Percentiles rank a stretch among this genome's conserved stretches.
Conservation (phyloP, 2,113 vertebrate species). For the Alouatta palliata region DNA sequence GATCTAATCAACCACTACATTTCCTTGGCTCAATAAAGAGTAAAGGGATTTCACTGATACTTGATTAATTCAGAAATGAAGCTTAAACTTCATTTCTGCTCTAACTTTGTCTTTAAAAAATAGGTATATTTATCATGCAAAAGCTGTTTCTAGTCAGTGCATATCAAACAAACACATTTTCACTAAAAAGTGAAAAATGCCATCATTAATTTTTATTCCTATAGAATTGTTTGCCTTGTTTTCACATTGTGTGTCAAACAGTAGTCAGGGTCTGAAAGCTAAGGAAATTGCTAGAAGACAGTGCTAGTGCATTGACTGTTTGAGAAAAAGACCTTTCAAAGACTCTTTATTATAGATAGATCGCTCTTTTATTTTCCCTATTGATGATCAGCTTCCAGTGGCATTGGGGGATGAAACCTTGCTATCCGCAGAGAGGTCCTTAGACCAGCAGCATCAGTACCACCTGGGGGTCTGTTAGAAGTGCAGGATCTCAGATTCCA, state of each 20-base stretch:
- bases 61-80: background rate
- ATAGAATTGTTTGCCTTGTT: background rate
- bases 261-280: background rate
- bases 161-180: background rate
- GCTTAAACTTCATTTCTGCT: background rate
- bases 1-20: background rate
- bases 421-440: background rate
- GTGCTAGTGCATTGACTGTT: background rate
- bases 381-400: background rate
- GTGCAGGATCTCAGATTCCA: background rate
- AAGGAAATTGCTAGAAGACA: background rate
- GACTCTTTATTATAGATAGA: background rate
- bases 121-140: background rate
- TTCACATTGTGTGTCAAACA: background rate
- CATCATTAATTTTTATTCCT: background rate
- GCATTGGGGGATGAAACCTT: background rate
- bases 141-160: background rate
- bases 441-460: background rate
- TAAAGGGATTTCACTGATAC: background rate
- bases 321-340: background rate
- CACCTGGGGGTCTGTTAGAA: background rate
- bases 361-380: background rate
- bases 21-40: background rate
- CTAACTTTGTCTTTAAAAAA: background rate
- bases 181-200: background rate